phyloP scores from a whole-genome alignment of 2,113 vertebrate species.

The Oreotragus oreotragus region DNA sequence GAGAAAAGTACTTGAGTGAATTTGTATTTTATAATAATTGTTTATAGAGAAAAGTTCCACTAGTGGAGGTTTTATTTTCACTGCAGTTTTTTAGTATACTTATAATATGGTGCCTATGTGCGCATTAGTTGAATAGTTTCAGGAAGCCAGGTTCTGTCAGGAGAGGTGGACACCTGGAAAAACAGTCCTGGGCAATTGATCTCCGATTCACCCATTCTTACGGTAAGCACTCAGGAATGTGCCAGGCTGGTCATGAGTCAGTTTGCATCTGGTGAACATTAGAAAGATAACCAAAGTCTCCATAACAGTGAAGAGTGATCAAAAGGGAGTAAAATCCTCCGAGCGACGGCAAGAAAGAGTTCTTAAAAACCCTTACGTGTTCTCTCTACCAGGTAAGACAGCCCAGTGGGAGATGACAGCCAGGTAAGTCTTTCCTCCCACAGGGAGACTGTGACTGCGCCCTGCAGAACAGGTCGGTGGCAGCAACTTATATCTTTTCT shows the following conservation, averaged over 20 bases:
- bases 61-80: neutral
- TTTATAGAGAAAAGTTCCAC: neutral
- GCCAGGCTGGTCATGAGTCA: neutral
- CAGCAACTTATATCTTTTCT: neutral
- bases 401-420: neutral
- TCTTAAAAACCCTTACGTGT: neutral
- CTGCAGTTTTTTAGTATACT: neutral
- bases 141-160: neutral
- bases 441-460: too few relatives aligned
- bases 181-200: conserved; percentile 26
- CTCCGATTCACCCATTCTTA: neutral
- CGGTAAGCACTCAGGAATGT: conserved; percentile 34
- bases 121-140: neutral
- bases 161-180: neutral
- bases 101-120: neutral
- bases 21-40: neutral
- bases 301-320: neutral
- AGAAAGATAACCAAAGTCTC: neutral
- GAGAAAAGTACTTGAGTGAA: neutral
- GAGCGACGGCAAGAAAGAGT: neutral
- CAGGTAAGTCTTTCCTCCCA: neutral
- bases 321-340: neutral
- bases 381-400: neutral
- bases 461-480: neutral
- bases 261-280: conserved; percentile 17